Percentiles rank a stretch among this genome's conserved stretches.
phyloP scores from a whole-genome alignment of 1,140 invertebrate genomes.

The Calosoma granatense region DNA sequence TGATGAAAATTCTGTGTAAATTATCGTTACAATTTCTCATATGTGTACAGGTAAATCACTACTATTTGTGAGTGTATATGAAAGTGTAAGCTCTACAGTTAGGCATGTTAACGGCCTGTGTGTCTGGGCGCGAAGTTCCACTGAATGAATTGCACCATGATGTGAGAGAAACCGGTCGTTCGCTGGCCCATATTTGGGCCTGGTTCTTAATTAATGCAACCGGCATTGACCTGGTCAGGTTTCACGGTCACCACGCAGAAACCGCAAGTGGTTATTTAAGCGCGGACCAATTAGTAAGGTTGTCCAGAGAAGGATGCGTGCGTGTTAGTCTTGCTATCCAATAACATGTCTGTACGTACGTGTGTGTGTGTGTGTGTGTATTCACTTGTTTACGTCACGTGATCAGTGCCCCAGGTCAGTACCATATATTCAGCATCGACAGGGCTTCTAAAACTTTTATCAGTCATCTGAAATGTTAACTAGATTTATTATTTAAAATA shows the following conservation, averaged over 20 bases:
- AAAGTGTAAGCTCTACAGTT: no score
- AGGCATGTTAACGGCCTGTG: no score
- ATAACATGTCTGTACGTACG: background rate
- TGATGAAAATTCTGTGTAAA: no score
- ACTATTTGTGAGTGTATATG: no score
- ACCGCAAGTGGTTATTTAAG: background rate
- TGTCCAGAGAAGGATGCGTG: background rate
- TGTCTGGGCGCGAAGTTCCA: no score
- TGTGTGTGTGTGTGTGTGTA: background rate
- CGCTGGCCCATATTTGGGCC: background rate
- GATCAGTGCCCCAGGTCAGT: background rate
- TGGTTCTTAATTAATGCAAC: background rate
- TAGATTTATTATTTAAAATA: no score
- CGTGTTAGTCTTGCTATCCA: background rate
- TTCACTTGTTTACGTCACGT: background rate
- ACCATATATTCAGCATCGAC: background rate
- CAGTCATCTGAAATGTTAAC: no score
- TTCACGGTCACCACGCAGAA: background rate
- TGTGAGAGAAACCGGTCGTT: no score
- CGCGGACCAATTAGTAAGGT: background rate
- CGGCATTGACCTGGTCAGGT: background rate
- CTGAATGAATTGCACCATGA: no score
- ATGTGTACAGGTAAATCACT: no score
- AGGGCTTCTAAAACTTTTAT: no score
- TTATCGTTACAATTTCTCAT: no score